Conservation (phyloP, 2,888 invertebrate genomes). For the Lasius platythorax region DNA sequence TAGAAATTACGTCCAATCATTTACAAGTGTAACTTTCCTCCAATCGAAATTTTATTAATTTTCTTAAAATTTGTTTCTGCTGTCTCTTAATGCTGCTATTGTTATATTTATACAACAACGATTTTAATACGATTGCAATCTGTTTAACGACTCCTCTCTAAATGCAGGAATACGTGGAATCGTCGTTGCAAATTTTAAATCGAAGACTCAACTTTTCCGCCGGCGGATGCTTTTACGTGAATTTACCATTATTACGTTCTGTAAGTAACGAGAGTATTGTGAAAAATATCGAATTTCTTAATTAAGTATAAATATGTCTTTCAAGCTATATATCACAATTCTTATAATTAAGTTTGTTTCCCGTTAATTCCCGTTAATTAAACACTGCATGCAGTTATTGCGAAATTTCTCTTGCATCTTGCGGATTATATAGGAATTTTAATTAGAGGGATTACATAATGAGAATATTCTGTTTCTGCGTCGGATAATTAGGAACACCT, state of each 20-base stretch:
- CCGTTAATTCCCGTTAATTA: not conserved
- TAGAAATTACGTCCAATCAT: not conserved
- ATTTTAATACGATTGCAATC: slow-evolving; percentile 15
- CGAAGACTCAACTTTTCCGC: slow-evolving; percentile 81
- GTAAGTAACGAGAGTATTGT: slow-evolving; percentile 35
- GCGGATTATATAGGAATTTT: not conserved
- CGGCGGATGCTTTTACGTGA: slow-evolving; percentile 81
- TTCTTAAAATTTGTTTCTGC: not conserved
- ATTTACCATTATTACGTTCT: slow-evolving; percentile 80
- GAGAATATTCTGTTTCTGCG: not conserved
- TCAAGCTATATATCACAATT: not conserved
- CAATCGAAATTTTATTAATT: not conserved
- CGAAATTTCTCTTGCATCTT: not conserved
- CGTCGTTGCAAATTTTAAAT: slow-evolving; percentile 77
- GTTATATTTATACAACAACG: not conserved
- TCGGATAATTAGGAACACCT: not conserved
- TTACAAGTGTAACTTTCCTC: not conserved
- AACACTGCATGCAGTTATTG: not conserved
- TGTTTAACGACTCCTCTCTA: not conserved
- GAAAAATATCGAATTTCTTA: not conserved
- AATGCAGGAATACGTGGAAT: slow-evolving; percentile 45
- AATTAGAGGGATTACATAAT: slow-evolving; percentile 5
- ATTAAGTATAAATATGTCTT: not conserved
- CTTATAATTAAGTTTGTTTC: not conserved
- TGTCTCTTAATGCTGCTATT: not conserved